Evolutionary conservation across 23 tunicate species (phyloP), one percentile per base, ranked within the genome.

Genomic region (Halocynthia roretzi): DNA sequence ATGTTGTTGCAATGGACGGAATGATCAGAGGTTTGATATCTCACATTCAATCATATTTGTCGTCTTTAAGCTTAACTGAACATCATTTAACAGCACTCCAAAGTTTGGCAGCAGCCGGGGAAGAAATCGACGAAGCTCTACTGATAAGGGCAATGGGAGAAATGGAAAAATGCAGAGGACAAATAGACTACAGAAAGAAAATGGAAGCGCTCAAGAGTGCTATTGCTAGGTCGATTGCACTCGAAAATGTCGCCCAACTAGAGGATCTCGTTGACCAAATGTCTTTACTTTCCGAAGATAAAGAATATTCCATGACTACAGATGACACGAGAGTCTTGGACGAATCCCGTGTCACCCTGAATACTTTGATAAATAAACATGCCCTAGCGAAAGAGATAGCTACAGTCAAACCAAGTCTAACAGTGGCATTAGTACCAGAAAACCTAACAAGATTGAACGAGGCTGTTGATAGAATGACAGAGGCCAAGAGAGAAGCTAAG

Each of bases 121-220:
- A 82, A 70, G 93, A 87, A 60, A 72, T 87, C 7, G 87, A 87
- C 62, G 93, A 87, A 71, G 93, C 86, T 8, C 6, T 77, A 12
- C 75, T 87, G 61, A 52, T 81, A 15, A 79, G 93, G 5, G 87
- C 83, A 60, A 87, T 75, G 69, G 67, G 87, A 6, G 85, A 82
- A 52, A 75, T 82, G 53, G 93, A 87, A 71, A 57, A 75, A 8
- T 54, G 76, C 0, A 71, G 86, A 11, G 93, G 93, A 12, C 72
- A 54, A 74, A 51, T 87, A 15, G 83, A 87, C 66, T 87, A 87
- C 76, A 67, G 93, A 20, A 75, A 63, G 54, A 72, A 83, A 70
- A 87, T 87, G 93, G 93, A 87, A 70, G 68, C 73, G 58, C 77
- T 87, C 55, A 87, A 87, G 80, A 87, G 83, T 60, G 93, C 93